Conservation (phyloP, 2,888 invertebrate genomes). For the Zygothrica quintamaculata region DNA sequence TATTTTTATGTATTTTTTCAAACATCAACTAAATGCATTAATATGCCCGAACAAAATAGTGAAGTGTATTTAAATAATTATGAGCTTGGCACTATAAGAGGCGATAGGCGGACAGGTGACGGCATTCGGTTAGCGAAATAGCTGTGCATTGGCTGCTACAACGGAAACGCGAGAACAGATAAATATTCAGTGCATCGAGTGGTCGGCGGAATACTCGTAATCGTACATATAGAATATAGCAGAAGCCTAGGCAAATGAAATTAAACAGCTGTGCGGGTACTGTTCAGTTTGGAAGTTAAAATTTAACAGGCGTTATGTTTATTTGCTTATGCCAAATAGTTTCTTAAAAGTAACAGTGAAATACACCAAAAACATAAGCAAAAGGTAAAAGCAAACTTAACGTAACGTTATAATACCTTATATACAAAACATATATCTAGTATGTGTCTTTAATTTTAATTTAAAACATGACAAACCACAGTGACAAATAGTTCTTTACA, state of each 20-base stretch:
- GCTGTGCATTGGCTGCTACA: constrained; percentile 67
- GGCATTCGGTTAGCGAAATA: constrained; percentile 58
- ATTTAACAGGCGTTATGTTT: constrained; percentile 33
- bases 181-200: constrained; percentile 43
- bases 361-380: constrained; percentile 28
- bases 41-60: constrained; percentile 14
- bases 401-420: constrained; percentile 14
- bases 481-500: constrained; percentile 35
- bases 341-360: constrained; percentile 20
- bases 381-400: constrained; percentile 30
- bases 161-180: constrained; percentile 41
- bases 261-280: not conserved
- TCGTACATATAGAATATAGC: constrained; percentile 9
- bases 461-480: not conserved
- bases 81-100: constrained; percentile 40
- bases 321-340: constrained; percentile 23
- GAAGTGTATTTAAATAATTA: constrained; percentile 53
- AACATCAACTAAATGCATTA: not conserved
- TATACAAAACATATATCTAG: too few relatives aligned
- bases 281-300: constrained; percentile 1
- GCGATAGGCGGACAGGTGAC: constrained; percentile 41
- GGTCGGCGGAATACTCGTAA: constrained; percentile 22
- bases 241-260: constrained; percentile 31
- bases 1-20: not conserved
- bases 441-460: not conserved